Base-by-base conservation (phyloP, 2,113 vertebrate species). In the Rhinoptilus africanus region DNA sequence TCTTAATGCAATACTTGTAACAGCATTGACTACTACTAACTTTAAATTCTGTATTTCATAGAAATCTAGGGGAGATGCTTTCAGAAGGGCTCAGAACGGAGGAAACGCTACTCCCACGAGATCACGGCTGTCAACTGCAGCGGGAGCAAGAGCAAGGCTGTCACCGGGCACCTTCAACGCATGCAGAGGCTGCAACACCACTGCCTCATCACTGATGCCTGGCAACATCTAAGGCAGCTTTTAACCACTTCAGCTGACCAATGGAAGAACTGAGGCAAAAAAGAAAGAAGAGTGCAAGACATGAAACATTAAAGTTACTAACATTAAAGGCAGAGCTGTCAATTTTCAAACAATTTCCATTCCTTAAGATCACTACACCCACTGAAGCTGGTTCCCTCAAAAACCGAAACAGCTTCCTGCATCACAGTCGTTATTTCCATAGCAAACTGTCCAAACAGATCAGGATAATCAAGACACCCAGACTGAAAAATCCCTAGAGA, bases 401-500 rank as follows among this genome's bases (percentile, higher is more conserved):
- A 63, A 93, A 8, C 4, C 32, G 43, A 12, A 89, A 23, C 10
- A 78, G 37, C 39, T 64, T 32, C 22, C 30, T 57, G 53, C 57
- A 69, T 16, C 50, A 45, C 23, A 82, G 45, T 6, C 20, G 3
- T 28, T 54, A 85, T 39, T 87, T 82, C 69, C 74, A 92, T 3
- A 92, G 71, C 41, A 88, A 91, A 82, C 26, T 69, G 69, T 69
- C 62, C 85, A 50, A 85, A 85, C 35, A 79, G 23, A 87, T n/a
- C 81, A 88, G 57, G 67, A 50, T 45, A 90, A 88, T 22, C n/a
- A 64, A 63, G 71, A 69, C 41, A 66, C 2, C 37, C 0, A 88
- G 71, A 88, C 37, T 72, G n/a, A 93, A 91, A 94, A 95, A 82
- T 51, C 73, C 39, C 88, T 56, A 74, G 21, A 81, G 69, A 45